Base-by-base conservation (phyloP, 2,113 vertebrate species). In the Nothobranchius furzeri region DNA sequence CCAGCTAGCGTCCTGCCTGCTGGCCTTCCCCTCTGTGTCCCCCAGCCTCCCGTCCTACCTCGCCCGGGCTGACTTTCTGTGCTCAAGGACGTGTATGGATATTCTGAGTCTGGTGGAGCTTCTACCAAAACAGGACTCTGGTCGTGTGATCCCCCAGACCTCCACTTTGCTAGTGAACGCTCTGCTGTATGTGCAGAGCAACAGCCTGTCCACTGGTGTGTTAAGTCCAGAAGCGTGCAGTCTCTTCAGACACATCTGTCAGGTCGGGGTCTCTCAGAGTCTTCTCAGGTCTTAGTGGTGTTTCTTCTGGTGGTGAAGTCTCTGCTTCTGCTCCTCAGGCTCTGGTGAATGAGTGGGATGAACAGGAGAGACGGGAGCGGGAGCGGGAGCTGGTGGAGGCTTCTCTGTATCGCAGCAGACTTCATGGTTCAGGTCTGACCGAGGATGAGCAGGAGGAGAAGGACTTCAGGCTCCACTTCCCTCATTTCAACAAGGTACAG, bases 181-280 rank as follows among this genome's bases (percentile, higher is more conserved):
- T 8, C 92, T 99, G 52, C 88, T 97, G 15, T 94, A 93, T 12
- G 85, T 99, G 66, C 95, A 78, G 12, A 95, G 95, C 60, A 95
- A 99, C 12, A 73, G 93, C 0, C 78, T 96, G 0, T 93, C 84
- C 50, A 89, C 84, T 3, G 95, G 95, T 57, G 93, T 95, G 69
- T 89, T 99, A 74, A 93, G 94, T 65, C 69, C 79, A 0, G 92
- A 93, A 58, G 85, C 97, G 12, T 75, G 88, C 73, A 86, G 87
- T 37, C 95, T 98, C 67, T 95, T 99, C 87, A 93, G 95, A 70
- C 96, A 99, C n/a, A 87, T 98, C 17, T 98, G 95, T 76, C 95
- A 94, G 95, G 98, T 99, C 80, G 73, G 60, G 43, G 37, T 48
- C 43, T 40, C 5, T 68, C 13, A 14, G 3, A 40, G 2, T 6